These are phyloP conservation scores for Lateolabrax maculatus DNA, from an alignment of 2,797 vertebrate genomes.

Conservation along the genomic window DNA sequence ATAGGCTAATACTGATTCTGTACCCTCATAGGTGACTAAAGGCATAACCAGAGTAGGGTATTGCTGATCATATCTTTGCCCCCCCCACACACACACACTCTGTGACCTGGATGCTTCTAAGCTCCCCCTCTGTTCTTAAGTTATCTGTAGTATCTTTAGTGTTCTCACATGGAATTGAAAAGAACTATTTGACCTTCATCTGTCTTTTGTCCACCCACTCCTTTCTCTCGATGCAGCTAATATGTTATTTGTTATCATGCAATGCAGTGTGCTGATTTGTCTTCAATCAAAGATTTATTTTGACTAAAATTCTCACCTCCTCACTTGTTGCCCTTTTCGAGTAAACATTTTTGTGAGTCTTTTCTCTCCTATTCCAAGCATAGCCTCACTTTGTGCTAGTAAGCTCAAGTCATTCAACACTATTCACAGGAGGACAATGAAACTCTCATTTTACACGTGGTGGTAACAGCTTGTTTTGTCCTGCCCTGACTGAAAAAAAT, in stretches of 20 bases:
- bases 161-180: conserved; percentile 27
- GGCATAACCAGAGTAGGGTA: neutral
- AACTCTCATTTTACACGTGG: conserved; percentile 21
- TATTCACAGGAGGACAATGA: conserved; percentile 52
- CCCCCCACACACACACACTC: neutral
- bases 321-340: rapidly evolving
- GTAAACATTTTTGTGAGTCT: neutral
- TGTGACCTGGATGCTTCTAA: conserved; percentile 27
- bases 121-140: neutral
- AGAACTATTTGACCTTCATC: conserved; percentile 4
- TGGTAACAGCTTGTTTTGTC: conserved; percentile 4
- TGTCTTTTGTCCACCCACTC: neutral
- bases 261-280: neutral
- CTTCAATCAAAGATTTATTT: neutral
- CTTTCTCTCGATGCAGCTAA: neutral
- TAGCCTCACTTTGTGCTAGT: neutral
- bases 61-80: conserved; percentile 32
- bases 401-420: conserved; percentile 46
- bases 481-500: conserved; percentile 33
- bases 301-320: neutral
- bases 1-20: neutral
- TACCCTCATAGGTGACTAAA: neutral
- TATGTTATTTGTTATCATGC: neutral
- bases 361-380: conserved; percentile 4
- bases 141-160: conserved; percentile 21